These are phyloP conservation scores for Catalaphyllia jardinei DNA, from an alignment of 64 coral and sea anemone species.

Conservation along the genomic window DNA sequence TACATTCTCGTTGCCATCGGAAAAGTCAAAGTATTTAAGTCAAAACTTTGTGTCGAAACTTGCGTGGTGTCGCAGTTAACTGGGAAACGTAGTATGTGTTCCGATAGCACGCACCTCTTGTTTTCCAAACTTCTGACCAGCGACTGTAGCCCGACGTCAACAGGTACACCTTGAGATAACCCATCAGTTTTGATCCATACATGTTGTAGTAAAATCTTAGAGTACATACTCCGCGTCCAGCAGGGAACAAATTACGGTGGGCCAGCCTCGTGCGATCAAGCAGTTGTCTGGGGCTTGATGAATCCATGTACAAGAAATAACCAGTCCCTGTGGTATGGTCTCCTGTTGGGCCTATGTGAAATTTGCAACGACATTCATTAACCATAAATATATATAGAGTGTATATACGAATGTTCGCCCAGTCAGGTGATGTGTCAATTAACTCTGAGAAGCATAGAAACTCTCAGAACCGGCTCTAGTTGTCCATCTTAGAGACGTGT, in stretches of 20 bases:
- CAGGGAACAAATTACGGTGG: constrained; percentile 5
- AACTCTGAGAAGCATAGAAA: too few species aligned
- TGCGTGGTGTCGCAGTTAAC: too few species aligned
- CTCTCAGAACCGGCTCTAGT: too few species aligned
- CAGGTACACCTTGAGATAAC: constrained; percentile 66
- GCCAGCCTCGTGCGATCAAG: constrained; percentile 56
- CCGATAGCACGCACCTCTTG: constrained; percentile 52
- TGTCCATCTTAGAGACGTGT: too few species aligned
- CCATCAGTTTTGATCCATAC: constrained; percentile 84
- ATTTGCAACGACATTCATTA: background rate
- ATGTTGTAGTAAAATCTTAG: constrained; percentile 90
- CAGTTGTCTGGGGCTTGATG: constrained; percentile 72
- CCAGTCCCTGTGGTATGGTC: constrained; percentile 87
- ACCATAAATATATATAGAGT: background rate
- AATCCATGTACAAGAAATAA: constrained; percentile 83
- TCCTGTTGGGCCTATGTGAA: constrained; percentile 39
- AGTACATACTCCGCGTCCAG: constrained; percentile 72
- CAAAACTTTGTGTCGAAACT: too few species aligned
- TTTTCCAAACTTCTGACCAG: constrained; percentile 78
- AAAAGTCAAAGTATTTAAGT: too few species aligned
- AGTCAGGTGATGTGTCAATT: too few species aligned
- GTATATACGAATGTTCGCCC: too few species aligned
- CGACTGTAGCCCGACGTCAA: background rate
- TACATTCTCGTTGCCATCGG: too few species aligned
- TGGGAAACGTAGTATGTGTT: too few species aligned